A percentile compares a stretch with the other conserved stretches of the same genome.
phyloP scores from a whole-genome alignment of 2,888 invertebrate species.

The Dilophus febrilis region DNA sequence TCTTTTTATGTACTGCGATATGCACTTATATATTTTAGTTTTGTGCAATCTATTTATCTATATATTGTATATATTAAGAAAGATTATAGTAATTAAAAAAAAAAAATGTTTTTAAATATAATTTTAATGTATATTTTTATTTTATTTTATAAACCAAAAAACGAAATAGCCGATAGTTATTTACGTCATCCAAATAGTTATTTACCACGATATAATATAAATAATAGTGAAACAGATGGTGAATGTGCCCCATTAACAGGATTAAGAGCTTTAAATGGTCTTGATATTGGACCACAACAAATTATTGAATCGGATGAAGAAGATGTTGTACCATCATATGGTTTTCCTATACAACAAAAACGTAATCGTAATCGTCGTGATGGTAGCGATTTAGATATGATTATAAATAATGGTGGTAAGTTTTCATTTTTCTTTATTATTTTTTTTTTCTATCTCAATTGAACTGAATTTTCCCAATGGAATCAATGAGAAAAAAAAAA shows the following conservation, averaged over 20 bases:
- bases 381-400: conserved; percentile 15
- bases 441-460: too few species aligned
- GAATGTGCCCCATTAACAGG: conserved; percentile 26
- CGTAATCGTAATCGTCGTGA: conserved; percentile 26
- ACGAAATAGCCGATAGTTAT: conserved; percentile 56
- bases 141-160: too few species aligned
- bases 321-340: conserved; percentile 30
- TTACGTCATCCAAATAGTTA: conserved; percentile 72
- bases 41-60: too few species aligned
- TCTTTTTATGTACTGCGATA: too few species aligned
- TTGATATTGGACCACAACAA: conserved; percentile 12
- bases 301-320: conserved; percentile 30
- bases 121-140: too few species aligned
- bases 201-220: conserved; percentile 52
- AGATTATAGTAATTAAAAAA: too few species aligned
- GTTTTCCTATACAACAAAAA: conserved; percentile 28
- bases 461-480: too few species aligned
- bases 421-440: conserved; percentile 1
- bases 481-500: too few species aligned
- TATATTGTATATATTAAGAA: too few species aligned
- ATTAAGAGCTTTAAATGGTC: conserved; percentile 15
- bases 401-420: conserved; percentile 15
- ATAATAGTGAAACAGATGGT: conserved; percentile 45
- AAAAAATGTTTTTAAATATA: too few species aligned
- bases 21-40: too few species aligned